Evolutionary conservation across 2,888 invertebrate genomes (phyloP).

Genomic region (Hybos culiciformis): DNA sequence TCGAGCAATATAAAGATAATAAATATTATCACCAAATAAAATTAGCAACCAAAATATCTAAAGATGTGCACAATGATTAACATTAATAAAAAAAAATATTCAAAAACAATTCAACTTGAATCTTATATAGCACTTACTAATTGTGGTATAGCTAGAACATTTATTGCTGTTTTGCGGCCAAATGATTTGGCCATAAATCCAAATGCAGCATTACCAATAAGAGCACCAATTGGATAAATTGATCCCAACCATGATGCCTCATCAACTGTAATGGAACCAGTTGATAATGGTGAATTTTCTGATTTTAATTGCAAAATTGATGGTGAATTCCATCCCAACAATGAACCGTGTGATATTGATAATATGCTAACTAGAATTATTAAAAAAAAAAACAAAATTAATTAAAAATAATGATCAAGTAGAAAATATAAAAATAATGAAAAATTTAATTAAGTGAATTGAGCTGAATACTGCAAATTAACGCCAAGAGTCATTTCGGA

Average conservation of each 20-base stretch:
- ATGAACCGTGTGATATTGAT: constrained; percentile 14
- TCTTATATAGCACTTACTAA: constrained; percentile 8
- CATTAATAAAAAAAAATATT: not conserved
- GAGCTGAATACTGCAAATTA: too few species aligned
- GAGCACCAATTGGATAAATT: constrained; percentile 12
- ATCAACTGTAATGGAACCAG: constrained; percentile 9
- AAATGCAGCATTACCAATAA: constrained; percentile 12
- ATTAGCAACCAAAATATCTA: constrained; percentile 14
- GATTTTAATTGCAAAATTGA: constrained; percentile 12
- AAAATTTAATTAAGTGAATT: too few species aligned
- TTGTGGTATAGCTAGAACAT: constrained; percentile 13
- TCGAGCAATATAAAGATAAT: constrained; percentile 13
- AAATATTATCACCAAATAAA: constrained; percentile 8
- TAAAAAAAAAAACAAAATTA: not conserved
- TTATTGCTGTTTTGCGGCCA: constrained; percentile 12
- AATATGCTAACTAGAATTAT: constrained; percentile 13
- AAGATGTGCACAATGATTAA: not conserved
- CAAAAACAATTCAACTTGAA: not conserved
- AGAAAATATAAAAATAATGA: too few species aligned
- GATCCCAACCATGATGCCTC: constrained; percentile 15
- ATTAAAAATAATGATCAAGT: not conserved
- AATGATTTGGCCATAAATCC: constrained; percentile 11
- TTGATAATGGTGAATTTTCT: constrained; percentile 9
- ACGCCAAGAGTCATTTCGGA: too few species aligned
- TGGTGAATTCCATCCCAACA: constrained; percentile 15